Percentiles rank a stretch among this genome's conserved stretches.
phyloP scores from a whole-genome alignment of 2,113 vertebrate species.

The Sterrhoptilus dennistouni region DNA sequence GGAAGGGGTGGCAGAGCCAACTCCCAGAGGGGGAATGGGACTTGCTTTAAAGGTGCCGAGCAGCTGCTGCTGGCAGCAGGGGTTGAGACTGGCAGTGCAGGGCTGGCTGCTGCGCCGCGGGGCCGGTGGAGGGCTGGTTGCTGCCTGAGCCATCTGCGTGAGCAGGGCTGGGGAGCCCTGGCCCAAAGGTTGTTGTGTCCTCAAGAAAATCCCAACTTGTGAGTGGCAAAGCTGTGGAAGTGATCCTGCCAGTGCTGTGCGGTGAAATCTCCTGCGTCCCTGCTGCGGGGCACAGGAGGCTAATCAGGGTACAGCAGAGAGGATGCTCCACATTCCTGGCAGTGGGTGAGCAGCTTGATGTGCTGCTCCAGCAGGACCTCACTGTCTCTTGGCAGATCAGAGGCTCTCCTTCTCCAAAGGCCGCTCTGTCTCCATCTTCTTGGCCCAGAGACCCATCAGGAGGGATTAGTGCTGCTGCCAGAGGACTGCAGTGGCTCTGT shows the following conservation, averaged over 20 bases:
- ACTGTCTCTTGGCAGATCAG: conserved; percentile 23
- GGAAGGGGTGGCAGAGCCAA: neutral
- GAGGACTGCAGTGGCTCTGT: conserved; percentile 1
- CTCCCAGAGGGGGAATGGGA: neutral
- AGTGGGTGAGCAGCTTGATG: neutral
- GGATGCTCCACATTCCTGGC: neutral
- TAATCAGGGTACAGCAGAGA: neutral
- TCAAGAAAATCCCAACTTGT: neutral
- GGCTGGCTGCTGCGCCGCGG: accelerated
- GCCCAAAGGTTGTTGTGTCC: neutral
- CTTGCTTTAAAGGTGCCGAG: neutral
- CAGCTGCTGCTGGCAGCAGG: conserved; percentile 47
- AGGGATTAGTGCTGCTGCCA: conserved; percentile 49
- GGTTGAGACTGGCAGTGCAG: neutral
- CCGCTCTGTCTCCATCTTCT: conserved; percentile 39
- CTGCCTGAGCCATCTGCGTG: neutral
- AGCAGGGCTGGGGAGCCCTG: neutral
- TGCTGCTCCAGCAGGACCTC: neutral
- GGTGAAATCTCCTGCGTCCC: neutral
- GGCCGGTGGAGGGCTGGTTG: neutral
- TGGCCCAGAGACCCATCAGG: conserved; percentile 13
- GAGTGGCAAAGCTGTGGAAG: neutral
- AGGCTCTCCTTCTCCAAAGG: conserved; percentile 29
- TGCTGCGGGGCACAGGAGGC: neutral
- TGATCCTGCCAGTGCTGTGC: neutral